Percentiles rank a stretch among this genome's conserved stretches.
Conservation (phyloP, 2,113 vertebrate species). For the Ascaphus truei region DNA sequence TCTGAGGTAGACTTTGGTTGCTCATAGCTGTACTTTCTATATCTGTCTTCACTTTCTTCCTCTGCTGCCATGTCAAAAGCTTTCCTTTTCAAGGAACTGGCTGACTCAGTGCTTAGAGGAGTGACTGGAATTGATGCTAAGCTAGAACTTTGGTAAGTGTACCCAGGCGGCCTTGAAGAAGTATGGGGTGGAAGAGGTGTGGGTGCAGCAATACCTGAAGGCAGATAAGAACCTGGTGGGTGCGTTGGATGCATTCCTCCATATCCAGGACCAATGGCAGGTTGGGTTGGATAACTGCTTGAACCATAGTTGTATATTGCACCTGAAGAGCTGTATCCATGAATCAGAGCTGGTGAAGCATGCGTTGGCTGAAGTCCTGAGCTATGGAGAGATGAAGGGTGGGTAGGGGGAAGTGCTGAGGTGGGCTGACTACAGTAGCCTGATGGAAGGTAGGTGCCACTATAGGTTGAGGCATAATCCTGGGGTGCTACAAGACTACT, state of each 20-base stretch:
- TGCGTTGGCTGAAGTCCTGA: slow-evolving; percentile 58
- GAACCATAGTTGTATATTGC: slow-evolving; percentile 82
- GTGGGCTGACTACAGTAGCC: slow-evolving; percentile 80
- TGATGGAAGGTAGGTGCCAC: slow-evolving; percentile 82
- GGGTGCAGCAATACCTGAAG: slow-evolving; percentile 77
- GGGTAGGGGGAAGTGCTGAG: slow-evolving; percentile 69
- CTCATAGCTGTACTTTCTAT: slow-evolving; percentile 86
- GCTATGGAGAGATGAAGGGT: slow-evolving; percentile 56
- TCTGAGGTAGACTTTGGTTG: slow-evolving; percentile 69
- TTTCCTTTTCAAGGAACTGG: slow-evolving; percentile 81
- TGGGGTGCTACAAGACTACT: slow-evolving; percentile 67
- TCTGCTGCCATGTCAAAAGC: slow-evolving; percentile 74
- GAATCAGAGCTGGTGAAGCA: slow-evolving; percentile 64
- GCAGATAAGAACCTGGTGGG: slow-evolving; percentile 73
- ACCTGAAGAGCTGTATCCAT: slow-evolving; percentile 77
- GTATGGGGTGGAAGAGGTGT: slow-evolving; percentile 71
- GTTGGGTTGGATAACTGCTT: slow-evolving; percentile 62
- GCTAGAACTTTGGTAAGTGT: slow-evolving; percentile 70
- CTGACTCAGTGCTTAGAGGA: slow-evolving; percentile 58
- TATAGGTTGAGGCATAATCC: slow-evolving; percentile 81
- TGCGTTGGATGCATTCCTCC: slow-evolving; percentile 70
- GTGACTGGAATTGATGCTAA: slow-evolving; percentile 45
- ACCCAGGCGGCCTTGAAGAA: slow-evolving; percentile 61
- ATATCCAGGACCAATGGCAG: slow-evolving; percentile 69
- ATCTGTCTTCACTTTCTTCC: slow-evolving; percentile 72